Percentiles rank a stretch among this genome's conserved stretches.
These are phyloP conservation scores for Hyaena hyaena DNA, from an alignment of 2,113 vertebrate genomes.

Conservation along the genomic window DNA sequence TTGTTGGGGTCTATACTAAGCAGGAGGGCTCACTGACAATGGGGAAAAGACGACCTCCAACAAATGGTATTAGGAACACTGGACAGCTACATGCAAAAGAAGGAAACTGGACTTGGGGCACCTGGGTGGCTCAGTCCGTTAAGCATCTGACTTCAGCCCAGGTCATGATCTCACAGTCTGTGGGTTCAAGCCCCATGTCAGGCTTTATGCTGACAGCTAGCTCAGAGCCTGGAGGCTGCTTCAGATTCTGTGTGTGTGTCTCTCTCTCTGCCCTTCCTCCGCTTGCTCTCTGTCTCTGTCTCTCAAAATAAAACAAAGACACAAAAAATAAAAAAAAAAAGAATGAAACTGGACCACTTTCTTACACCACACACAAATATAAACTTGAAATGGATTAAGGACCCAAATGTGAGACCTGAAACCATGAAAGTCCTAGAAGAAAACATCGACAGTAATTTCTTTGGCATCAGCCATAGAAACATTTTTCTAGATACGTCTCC, in stretches of 20 bases:
- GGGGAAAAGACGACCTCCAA: not conserved
- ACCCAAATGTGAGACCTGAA: not conserved
- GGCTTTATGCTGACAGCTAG: too few species aligned
- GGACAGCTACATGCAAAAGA: not conserved
- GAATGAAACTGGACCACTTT: not conserved
- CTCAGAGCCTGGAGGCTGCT: too few species aligned
- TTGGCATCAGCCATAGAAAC: not conserved
- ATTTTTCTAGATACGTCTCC: not conserved
- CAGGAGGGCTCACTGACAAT: not conserved
- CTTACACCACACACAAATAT: not conserved
- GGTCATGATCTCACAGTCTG: too few species aligned
- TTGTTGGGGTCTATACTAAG: not conserved
- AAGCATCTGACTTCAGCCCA: too few species aligned
- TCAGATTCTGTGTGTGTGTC: too few species aligned
- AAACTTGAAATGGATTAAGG: not conserved
- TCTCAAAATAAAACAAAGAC: too few species aligned
- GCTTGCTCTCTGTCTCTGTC: too few species aligned
- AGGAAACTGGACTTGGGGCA: not conserved
- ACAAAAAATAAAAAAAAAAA: not conserved
- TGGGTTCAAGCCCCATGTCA: too few species aligned
- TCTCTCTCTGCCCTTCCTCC: too few species aligned
- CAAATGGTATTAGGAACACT: not conserved
- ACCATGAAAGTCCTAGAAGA: not conserved
- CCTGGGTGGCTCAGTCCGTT: too few species aligned
- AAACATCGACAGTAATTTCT: not conserved